phyloP scores from a whole-genome alignment of 2,113 vertebrate species.

The Sylvietta virens region DNA sequence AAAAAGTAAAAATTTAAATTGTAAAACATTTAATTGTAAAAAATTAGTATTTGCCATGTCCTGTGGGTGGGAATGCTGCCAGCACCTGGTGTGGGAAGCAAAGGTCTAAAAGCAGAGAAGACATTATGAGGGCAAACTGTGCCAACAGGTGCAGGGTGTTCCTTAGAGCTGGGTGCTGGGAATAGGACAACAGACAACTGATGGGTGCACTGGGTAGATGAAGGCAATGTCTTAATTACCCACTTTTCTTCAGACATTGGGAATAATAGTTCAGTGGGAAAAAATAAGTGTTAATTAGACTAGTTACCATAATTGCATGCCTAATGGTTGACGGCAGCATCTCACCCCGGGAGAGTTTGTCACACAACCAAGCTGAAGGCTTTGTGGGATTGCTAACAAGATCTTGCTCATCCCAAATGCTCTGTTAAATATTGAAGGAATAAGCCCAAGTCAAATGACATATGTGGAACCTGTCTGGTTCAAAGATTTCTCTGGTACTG shows the following conservation, averaged over 20 bases:
- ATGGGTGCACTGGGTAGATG: not conserved
- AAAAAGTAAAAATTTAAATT: too few species aligned
- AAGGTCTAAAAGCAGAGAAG: not conserved
- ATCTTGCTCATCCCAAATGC: constrained; percentile 10
- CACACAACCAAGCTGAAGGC: constrained; percentile 5
- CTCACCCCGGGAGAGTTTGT: not conserved
- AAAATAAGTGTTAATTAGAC: constrained; percentile 4
- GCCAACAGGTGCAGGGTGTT: not conserved
- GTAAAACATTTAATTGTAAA: too few species aligned
- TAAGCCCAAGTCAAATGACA: not conserved
- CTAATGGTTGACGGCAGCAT: constrained; percentile 4
- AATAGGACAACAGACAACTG: not conserved
- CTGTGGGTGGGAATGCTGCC: not conserved
- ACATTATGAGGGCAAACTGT: not conserved
- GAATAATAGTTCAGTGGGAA: not conserved
- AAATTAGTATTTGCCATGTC: not conserved
- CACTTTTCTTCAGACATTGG: not conserved
- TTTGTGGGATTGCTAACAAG: constrained; percentile 5
- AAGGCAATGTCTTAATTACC: not conserved
- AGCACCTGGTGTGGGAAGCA: not conserved
- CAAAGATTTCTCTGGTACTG: not conserved
- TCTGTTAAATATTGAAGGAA: not conserved
- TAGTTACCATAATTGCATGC: constrained; percentile 26
- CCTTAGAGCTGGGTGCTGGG: not conserved
- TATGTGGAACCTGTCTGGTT: not conserved